These are phyloP conservation scores for Dryobates pubescens DNA, from an alignment of 2,797 vertebrate genomes.

Conservation along the genomic window DNA sequence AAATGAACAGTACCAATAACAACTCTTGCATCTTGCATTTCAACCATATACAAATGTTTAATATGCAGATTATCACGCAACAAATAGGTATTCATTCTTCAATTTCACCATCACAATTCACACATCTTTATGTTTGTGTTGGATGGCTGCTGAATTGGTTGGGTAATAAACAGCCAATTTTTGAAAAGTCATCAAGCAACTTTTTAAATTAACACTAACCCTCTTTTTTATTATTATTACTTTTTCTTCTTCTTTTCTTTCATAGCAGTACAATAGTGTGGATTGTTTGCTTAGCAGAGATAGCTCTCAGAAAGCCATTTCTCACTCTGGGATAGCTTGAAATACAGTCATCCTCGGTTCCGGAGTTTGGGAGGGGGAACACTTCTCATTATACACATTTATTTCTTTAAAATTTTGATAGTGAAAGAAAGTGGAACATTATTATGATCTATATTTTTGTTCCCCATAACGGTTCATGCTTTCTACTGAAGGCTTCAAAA, in stretches of 20 bases:
- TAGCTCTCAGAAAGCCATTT: not conserved
- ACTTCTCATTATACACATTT: not conserved
- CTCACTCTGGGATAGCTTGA: not conserved
- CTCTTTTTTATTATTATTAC: too few relatives aligned
- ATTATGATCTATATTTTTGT: not conserved
- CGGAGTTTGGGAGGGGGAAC: not conserved
- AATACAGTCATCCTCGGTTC: not conserved
- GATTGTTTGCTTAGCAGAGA: not conserved
- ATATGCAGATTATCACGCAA: not conserved
- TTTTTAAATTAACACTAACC: not conserved
- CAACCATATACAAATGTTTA: constrained; percentile 8
- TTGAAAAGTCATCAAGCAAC: not conserved
- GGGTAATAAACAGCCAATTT: not conserved
- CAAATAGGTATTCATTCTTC: not conserved
- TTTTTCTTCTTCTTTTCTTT: not conserved
- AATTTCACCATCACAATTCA: not conserved
- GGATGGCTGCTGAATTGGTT: not conserved
- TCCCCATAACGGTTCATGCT: not conserved
- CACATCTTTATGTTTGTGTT: not conserved
- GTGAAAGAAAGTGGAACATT: not conserved
- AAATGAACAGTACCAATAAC: not conserved
- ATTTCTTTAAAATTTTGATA: not conserved
- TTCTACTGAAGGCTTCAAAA: not conserved
- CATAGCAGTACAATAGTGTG: not conserved
- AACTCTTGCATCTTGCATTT: constrained; percentile 8